These are phyloP conservation scores for Magallana ariakensis DNA, from an alignment of 1,140 invertebrate genomes.

Conservation along the genomic window DNA sequence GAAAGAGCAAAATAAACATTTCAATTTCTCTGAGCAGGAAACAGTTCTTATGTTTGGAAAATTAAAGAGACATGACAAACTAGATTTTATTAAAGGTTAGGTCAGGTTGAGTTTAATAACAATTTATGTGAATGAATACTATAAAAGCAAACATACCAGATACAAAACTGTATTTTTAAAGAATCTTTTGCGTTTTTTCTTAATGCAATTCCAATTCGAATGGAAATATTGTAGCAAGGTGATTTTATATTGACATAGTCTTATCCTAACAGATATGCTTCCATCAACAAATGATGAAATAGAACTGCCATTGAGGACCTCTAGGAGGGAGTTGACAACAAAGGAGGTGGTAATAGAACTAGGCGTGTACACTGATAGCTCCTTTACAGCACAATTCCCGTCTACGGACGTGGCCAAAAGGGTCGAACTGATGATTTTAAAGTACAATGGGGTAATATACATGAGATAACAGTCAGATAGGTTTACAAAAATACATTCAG, in stretches of 20 bases:
- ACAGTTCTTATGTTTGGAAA: background rate
- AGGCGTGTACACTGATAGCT: slow-evolving; percentile 47
- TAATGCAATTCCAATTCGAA: no score
- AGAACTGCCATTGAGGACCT: background rate
- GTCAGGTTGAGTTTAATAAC: no score
- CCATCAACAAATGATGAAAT: background rate
- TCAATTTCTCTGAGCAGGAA: background rate
- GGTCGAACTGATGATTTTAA: slow-evolving; percentile 28
- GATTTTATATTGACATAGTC: no score
- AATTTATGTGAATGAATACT: no score
- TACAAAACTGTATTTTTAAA: no score
- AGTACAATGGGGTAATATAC: slow-evolving; percentile 49
- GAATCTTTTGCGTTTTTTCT: no score
- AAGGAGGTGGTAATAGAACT: slow-evolving; percentile 38
- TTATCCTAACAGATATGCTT: no score
- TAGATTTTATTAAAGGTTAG: background rate
- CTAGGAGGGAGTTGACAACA: background rate
- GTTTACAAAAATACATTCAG: no score
- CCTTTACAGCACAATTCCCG: slow-evolving; percentile 20
- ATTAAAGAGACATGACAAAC: background rate
- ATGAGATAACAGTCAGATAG: background rate
- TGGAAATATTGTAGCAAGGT: no score
- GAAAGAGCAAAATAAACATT: background rate
- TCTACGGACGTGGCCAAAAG: background rate
- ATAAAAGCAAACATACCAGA: no score